phyloP scores from a whole-genome alignment of 2,888 invertebrate genomes.

The Lepidochitona cinerea region DNA sequence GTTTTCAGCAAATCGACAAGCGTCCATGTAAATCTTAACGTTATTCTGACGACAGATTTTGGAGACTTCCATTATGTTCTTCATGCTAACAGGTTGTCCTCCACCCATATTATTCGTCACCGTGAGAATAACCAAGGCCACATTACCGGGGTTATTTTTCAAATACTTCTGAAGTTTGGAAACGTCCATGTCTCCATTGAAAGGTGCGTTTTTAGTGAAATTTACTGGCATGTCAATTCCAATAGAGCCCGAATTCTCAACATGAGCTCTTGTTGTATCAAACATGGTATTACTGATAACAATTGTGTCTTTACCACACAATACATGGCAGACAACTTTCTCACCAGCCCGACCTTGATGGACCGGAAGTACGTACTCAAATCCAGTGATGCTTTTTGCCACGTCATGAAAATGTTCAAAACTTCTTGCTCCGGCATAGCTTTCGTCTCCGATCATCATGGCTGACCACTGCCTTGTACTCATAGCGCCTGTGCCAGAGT shows the following conservation, averaged over 20 bases:
- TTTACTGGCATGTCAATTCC: constrained; percentile 2
- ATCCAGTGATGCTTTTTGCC: not conserved
- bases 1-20: constrained; percentile 25
- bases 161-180: constrained; percentile 10
- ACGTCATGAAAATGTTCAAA: not conserved
- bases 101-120: constrained; percentile 15
- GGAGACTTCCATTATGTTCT: constrained; percentile 13
- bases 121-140: constrained; percentile 12
- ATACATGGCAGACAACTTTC: not conserved
- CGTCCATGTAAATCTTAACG: constrained; percentile 15
- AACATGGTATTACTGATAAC: constrained; percentile 22
- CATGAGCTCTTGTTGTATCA: constrained; percentile 21
- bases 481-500: not conserved
- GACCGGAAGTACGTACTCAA: constrained; percentile 14
- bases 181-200: constrained; percentile 18
- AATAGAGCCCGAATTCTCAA: not conserved
- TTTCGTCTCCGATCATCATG: constrained; percentile 9
- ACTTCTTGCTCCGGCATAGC: constrained; percentile 10
- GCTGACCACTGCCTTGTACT: constrained; percentile 1
- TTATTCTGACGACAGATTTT: constrained; percentile 9
- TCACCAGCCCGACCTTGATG: constrained; percentile 27
- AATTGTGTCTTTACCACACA: not conserved
- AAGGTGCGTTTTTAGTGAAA: not conserved
- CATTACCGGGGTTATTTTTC: not conserved
- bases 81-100: constrained; percentile 25